phyloP scores from a whole-genome alignment of 2,113 vertebrate genomes.

The Ranitomeya imitator region DNA sequence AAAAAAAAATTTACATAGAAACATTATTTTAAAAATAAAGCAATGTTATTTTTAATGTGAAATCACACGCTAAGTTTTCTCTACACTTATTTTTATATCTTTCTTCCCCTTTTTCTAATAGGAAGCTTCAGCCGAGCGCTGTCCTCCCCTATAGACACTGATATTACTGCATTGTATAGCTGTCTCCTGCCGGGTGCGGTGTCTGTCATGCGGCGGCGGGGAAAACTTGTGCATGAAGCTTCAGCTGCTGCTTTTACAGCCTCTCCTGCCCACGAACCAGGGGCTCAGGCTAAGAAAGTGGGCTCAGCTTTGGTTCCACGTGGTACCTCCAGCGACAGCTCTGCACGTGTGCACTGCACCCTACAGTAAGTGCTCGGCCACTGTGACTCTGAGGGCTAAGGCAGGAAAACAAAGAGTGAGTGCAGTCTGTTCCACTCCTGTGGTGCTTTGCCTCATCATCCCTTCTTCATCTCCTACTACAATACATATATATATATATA shows the following conservation, averaged over 20 bases:
- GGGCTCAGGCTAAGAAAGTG: neutral
- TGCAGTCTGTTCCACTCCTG: neutral
- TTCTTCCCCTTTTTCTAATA: too few relatives aligned
- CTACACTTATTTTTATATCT: too few relatives aligned
- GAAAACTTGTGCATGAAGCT: constrained; percentile 8
- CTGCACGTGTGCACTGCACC: constrained; percentile 29
- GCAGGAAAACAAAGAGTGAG: neutral
- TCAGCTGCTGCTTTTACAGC: neutral
- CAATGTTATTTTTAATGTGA: too few relatives aligned
- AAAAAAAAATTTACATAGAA: too few relatives aligned
- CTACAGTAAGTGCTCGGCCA: constrained; percentile 48
- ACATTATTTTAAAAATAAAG: too few relatives aligned
- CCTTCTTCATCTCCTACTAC: neutral
- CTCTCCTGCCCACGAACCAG: neutral
- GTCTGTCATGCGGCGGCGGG: constrained; percentile 27
- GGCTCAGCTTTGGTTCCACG: neutral
- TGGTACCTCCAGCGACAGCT: neutral
- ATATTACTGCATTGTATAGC: neutral
- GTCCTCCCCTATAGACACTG: neutral
- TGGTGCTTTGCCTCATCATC: neutral
- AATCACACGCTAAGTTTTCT: too few relatives aligned
- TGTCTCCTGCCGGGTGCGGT: neutral
- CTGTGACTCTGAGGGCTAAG: constrained; percentile 7
- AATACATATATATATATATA: neutral
- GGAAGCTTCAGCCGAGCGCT: constrained; percentile 26